Base-by-base conservation (phyloP, 30 jellyfish, hydroid and myxozoan genomes). In the Mastigias papua region DNA sequence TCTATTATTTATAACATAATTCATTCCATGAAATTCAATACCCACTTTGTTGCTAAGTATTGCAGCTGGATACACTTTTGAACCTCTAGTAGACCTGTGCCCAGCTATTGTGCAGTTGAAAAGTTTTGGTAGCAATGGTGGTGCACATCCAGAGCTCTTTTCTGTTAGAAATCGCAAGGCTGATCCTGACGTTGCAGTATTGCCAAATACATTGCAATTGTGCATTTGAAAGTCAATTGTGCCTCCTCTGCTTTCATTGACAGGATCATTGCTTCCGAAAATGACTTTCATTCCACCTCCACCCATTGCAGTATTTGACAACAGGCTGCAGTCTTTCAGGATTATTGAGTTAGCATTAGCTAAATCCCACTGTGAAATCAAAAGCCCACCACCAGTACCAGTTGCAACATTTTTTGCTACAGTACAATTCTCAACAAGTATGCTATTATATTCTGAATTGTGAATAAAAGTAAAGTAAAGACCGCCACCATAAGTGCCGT, bases 401-500 rank as follows among this genome's bases (percentile, higher is more conserved):
- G 93, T 49, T 20, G 70, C 93, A n/a, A 4, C 48, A 49, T 86
- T 86, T 17, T 74, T 77, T 9, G 66, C 16, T 58, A 86, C 73
- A n/a, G n/a, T n/a, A n/a, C n/a, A n/a, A n/a, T n/a, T n/a, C n/a
- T n/a, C n/a, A n/a, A n/a, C n/a, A n/a, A 4, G 78, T 22, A 75
- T 30, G 8, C 79, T 49, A 31, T 76, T 86, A 17, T 21, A 64
- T 22, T 85, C 61, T 19, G 95, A 26, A 72, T 86, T 75, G 49
- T 86, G 95, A 17, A 77, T 69, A 70, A 74, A 74, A n/a, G n/a
- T n/a, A n/a, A n/a, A n/a, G n/a, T n/a, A n/a, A n/a, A n/a, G n/a
- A n/a, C n/a, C n/a, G n/a, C 95, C 95, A 13, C 86, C 95, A 86
- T 86, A 86, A 17, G 95, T 86, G 29, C 89, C 95, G 33, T 32